These are phyloP conservation scores for Archilochus colubris DNA, from an alignment of 2,113 vertebrate species.

Conservation along the genomic window DNA sequence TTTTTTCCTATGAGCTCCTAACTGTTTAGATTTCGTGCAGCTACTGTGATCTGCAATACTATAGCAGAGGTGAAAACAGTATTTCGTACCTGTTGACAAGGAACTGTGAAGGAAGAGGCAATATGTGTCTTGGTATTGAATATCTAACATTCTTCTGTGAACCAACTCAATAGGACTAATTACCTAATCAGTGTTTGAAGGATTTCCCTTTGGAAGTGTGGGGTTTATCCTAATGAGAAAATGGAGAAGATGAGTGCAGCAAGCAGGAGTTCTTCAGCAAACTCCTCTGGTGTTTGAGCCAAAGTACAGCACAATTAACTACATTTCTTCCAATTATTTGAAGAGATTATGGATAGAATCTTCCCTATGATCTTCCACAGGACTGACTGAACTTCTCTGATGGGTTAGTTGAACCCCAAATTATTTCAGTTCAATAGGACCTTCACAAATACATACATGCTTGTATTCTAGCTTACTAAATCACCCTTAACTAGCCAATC, in stretches of 20 bases:
- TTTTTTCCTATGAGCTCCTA: neutral
- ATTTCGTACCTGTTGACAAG: neutral
- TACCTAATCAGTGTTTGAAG: neutral
- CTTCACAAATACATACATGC: neutral
- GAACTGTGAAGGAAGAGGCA: neutral
- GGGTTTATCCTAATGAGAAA: neutral
- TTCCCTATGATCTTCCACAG: neutral
- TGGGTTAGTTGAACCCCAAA: neutral
- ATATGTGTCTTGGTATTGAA: rapidly evolving
- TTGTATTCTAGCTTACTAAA: neutral
- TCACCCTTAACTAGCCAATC: neutral
- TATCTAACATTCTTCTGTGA: neutral
- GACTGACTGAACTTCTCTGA: neutral
- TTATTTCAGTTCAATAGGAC: neutral
- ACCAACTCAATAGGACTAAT: neutral
- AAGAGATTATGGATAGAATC: neutral
- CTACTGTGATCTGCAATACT: neutral
- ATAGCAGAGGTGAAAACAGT: neutral
- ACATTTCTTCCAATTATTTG: neutral
- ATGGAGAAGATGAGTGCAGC: neutral
- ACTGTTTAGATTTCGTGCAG: neutral
- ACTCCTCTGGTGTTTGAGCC: neutral
- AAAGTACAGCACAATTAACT: neutral
- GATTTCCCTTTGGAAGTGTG: neutral
- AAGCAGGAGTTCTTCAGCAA: neutral